A percentile compares a stretch with the other conserved stretches of the same genome.
These are phyloP conservation scores for Acinonyx jubatus DNA, from an alignment of 2,113 vertebrate species.

Conservation along the genomic window DNA sequence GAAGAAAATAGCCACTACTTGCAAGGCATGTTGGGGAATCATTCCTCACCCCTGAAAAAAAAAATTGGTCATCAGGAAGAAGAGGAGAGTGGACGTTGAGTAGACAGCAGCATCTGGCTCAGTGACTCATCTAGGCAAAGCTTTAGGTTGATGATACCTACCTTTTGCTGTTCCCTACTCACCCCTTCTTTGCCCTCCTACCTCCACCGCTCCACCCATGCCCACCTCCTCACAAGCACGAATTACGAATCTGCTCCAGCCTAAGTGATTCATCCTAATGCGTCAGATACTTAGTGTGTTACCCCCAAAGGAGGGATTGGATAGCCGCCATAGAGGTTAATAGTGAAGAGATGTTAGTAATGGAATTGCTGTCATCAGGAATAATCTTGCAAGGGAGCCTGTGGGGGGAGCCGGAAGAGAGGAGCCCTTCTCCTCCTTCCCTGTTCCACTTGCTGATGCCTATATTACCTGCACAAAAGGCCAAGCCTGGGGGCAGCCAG, in stretches of 20 bases:
- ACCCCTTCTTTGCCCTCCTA: not conserved
- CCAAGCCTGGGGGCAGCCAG: not conserved
- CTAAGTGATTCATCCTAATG: not conserved
- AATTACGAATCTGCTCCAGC: too few relatives aligned
- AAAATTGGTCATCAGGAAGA: not conserved
- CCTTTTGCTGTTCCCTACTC: not conserved
- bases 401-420: not conserved
- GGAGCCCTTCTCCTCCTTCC: not conserved
- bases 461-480: not conserved
- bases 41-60: not conserved
- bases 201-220: not conserved
- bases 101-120: not conserved
- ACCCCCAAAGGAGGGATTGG: not conserved
- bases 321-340: not conserved
- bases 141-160: not conserved
- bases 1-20: not conserved
- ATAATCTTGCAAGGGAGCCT: not conserved
- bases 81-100: not conserved
- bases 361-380: not conserved
- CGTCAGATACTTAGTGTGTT: not conserved
- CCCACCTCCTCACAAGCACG: too few relatives aligned
- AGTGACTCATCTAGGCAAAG: not conserved
- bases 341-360: not conserved
- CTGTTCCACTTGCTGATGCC: not conserved
- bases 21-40: not conserved